Evolutionary conservation across 2,888 invertebrate genomes (phyloP), one percentile per base, ranked within the genome.

Genomic region (Catocala fraxini): DNA sequence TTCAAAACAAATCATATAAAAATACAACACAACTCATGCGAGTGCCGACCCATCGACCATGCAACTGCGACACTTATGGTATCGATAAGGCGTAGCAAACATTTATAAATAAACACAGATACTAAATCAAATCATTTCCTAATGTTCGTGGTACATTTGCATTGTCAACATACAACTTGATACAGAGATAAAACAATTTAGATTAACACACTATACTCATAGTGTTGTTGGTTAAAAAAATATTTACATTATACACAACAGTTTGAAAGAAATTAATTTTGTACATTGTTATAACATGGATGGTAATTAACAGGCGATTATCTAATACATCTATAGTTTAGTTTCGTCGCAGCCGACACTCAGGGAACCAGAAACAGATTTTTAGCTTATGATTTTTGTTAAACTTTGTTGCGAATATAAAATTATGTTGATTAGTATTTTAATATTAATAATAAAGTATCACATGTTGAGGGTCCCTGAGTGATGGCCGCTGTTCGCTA

Each of bases 241-340:
- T 88, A 87, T 25, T 84, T 89, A 89, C 87, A 83, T 39, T 39
- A 7, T 84, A 83, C 82, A 84, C 64, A 77, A 73, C 58, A 68
- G 62, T 59, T 58, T 15, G 46, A 63, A 73, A 63, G 46, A 63
- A 70, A 61, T 42, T 56, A 7, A 48, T 61, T 66, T 76, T 73
- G 59, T 76, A 73, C 59, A 68, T 65, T n/a, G 48, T 54, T 56
- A 64, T 54, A 63, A 63, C 39, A 56, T 66, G 59, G 69, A 65
- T 69, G 60, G 62, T 72, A 43, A 54, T 57, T 57, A 51, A 15
- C 59, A 58, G 68, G 60, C 52, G 56, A 62, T 62, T 53, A 35
- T 65, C 62, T 67, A 64, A 57, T 63, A 49, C 35, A 54, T 55
- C 48, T 62, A 60, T 59, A 56, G 33, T 45, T 58, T 73, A 59